Evolutionary conservation across 2,888 invertebrate species (phyloP).

Genomic region (Himalopsyche tibetana): DNA sequence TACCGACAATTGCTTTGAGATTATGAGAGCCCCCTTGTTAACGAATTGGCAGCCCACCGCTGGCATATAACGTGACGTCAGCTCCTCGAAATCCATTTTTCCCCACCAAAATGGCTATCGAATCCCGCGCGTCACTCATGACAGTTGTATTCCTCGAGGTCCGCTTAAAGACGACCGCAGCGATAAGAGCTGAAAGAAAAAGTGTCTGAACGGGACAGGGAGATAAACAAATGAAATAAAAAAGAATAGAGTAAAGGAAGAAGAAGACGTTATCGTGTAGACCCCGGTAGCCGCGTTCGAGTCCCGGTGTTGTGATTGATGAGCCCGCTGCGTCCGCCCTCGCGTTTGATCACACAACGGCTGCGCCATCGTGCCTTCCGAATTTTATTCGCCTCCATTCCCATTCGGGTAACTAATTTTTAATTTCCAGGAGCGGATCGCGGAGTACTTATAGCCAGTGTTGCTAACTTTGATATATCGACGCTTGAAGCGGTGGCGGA

Average conservation of each 20-base stretch:
- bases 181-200: slow-evolving; percentile 29
- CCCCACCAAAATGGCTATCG: too few species aligned
- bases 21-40: too few species aligned
- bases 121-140: neutral
- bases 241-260: neutral
- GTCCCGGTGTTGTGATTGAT: slow-evolving; percentile 25
- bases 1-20: too few species aligned
- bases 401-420: neutral
- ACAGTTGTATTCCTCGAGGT: neutral
- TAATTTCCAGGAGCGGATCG: neutral
- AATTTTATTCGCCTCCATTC: slow-evolving; percentile 28
- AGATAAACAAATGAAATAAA: slow-evolving; percentile 23
- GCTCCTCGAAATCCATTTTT: too few species aligned
- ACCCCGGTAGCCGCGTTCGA: slow-evolving; percentile 31
- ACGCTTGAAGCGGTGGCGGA: too few species aligned
- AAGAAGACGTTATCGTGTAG: slow-evolving; percentile 34
- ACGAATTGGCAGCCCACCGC: too few species aligned
- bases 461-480: too few species aligned
- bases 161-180: neutral
- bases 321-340: slow-evolving; percentile 1
- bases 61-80: too few species aligned
- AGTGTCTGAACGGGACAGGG: neutral
- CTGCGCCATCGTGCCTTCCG: slow-evolving; percentile 5
- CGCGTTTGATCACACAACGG: neutral
- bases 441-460: neutral